Evolutionary conservation across 2,113 vertebrate species (phyloP).

Genomic region (Isurus oxyrinchus): DNA sequence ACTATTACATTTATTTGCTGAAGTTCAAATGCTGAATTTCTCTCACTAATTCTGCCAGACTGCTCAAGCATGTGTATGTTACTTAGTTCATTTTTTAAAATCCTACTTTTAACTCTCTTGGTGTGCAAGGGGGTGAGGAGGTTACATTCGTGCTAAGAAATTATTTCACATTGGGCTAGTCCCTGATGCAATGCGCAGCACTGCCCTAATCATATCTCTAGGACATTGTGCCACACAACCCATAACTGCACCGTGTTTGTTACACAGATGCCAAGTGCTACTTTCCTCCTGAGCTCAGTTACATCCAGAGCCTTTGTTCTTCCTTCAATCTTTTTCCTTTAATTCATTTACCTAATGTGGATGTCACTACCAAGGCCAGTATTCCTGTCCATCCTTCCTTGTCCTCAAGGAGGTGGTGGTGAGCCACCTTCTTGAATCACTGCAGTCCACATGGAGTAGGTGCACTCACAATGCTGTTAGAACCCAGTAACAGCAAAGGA

Average conservation of each 20-base stretch:
- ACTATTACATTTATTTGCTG: no score
- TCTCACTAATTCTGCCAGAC: not conserved
- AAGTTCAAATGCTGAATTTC: no score
- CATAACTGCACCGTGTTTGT: not conserved
- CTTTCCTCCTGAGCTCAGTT: not conserved
- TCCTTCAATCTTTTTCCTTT: not conserved
- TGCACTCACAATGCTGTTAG: no score
- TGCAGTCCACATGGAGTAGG: no score
- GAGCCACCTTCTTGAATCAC: no score
- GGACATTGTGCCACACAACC: not conserved
- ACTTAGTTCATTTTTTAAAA: not conserved
- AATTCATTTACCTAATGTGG: no score
- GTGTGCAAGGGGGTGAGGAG: no score
- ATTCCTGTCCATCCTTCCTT: no score
- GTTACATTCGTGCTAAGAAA: not conserved
- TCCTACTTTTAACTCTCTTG: not conserved
- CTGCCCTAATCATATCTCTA: not conserved
- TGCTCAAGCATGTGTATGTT: not conserved
- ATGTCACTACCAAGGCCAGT: no score
- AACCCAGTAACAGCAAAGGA: no score
- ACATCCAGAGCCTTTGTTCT: not conserved
- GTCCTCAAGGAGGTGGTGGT: no score
- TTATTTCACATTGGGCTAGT: not conserved
- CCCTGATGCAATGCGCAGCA: not conserved
- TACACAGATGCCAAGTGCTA: not conserved